These are phyloP conservation scores for Hestina assimilis DNA, from an alignment of 1,140 invertebrate genomes.

Conservation along the genomic window DNA sequence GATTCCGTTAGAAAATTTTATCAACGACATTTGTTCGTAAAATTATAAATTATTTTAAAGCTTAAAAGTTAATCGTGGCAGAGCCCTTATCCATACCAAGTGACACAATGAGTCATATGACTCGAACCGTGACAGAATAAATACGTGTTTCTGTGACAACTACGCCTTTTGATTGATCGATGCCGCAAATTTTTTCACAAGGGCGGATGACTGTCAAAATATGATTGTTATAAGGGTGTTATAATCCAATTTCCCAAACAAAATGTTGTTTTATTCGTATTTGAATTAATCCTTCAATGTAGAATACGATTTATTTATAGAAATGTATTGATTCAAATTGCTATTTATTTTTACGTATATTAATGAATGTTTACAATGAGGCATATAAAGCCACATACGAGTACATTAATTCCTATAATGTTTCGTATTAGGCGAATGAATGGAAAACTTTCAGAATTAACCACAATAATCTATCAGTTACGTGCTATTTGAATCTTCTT, in stretches of 20 bases:
- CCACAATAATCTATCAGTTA: constrained; percentile 29
- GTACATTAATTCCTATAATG: neutral
- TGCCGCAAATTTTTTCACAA: constrained; percentile 38
- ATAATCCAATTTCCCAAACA: neutral
- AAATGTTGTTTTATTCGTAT: too few relatives aligned
- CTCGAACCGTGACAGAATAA: constrained; percentile 42
- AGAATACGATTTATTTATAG: too few relatives aligned
- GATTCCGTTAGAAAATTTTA: too few relatives aligned
- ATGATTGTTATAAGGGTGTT: neutral
- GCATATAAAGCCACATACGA: too few relatives aligned
- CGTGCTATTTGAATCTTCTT: constrained; percentile 44
- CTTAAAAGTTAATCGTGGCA: neutral
- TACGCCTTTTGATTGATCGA: constrained; percentile 54
- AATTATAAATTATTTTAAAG: neutral
- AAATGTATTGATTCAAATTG: too few relatives aligned
- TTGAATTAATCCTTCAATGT: too few relatives aligned
- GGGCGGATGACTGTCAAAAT: constrained; percentile 19
- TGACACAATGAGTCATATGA: constrained; percentile 50
- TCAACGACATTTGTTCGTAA: neutral
- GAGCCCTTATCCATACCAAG: constrained; percentile 26
- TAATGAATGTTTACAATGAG: too few relatives aligned
- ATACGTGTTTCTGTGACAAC: constrained; percentile 52
- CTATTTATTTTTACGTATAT: too few relatives aligned
- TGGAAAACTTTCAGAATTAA: constrained; percentile 21
- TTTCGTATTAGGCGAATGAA: constrained; percentile 1